Conservation (phyloP, 2,888 invertebrate species). For the Bhutanitis thaidina region DNA sequence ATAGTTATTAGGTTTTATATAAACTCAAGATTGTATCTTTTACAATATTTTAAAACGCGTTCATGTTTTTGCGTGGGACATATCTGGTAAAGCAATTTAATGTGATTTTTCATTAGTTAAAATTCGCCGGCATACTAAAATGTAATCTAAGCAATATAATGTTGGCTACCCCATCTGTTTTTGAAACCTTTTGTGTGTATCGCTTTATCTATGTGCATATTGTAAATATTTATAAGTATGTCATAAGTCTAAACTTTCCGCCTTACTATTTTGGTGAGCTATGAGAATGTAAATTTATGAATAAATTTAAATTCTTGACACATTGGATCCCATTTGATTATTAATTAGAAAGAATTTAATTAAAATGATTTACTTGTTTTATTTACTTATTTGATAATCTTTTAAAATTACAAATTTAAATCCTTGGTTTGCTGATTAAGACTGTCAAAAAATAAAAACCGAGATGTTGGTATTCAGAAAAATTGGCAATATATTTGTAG, state of each 20-base stretch:
- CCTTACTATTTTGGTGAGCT: conserved; percentile 66
- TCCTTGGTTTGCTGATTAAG: too few relatives aligned
- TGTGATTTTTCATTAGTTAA: conserved; percentile 40
- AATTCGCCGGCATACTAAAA: conserved; percentile 34
- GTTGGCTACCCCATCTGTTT: conserved; percentile 42
- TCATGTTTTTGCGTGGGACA: conserved; percentile 46
- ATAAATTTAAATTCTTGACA: conserved; percentile 20
- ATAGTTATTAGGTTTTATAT: too few relatives aligned
- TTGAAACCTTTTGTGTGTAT: conserved; percentile 47
- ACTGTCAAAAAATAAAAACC: too few relatives aligned
- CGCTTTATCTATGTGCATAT: conserved; percentile 68
- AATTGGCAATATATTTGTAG: too few relatives aligned
- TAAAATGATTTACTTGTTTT: neutral
- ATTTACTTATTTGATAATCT: too few relatives aligned
- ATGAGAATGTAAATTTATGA: conserved; percentile 40
- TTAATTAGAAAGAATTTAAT: neutral
- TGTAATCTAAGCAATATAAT: conserved; percentile 49
- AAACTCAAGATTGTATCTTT: too few relatives aligned
- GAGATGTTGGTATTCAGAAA: too few relatives aligned
- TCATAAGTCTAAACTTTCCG: conserved; percentile 61
- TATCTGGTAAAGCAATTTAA: conserved; percentile 58
- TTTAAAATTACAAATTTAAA: too few relatives aligned
- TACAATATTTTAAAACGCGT: neutral
- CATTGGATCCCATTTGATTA: neutral
- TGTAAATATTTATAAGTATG: conserved; percentile 69